A percentile compares a stretch with the other conserved stretches of the same genome.
Evolutionary conservation across 1,140 invertebrate genomes (phyloP).

Genomic region (Kradibia gibbosae): DNA sequence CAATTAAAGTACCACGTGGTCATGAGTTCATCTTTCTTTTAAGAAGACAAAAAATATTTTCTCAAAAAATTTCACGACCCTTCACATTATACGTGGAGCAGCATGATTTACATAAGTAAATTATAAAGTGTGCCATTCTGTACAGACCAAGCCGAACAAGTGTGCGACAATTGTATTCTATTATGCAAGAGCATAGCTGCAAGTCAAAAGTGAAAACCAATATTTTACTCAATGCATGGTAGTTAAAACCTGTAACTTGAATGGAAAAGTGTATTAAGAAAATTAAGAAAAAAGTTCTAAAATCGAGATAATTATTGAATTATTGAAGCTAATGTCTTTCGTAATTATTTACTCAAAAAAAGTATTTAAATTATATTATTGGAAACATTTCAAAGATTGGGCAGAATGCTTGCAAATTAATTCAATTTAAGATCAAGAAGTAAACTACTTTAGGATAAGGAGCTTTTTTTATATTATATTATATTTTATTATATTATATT

Average conservation of each 20-base stretch:
- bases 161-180: not conserved
- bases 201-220: conserved; percentile 41
- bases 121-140: conserved; percentile 22
- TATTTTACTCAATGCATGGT: not conserved
- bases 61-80: conserved; percentile 33
- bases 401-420: no score
- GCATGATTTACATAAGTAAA: conserved; percentile 43
- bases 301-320: not conserved
- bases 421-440: no score
- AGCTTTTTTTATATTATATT: no score
- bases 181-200: conserved; percentile 28
- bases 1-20: not conserved
- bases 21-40: not conserved
- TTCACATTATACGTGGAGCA: conserved; percentile 17
- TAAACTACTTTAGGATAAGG: no score
- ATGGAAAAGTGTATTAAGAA: conserved; percentile 3
- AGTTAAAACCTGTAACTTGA: not conserved
- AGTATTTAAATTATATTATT: not conserved
- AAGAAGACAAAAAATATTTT: not conserved
- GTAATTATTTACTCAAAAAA: not conserved
- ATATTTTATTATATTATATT: no score
- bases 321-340: not conserved
- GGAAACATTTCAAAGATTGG: no score
- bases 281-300: not conserved
- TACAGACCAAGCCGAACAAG: conserved; percentile 23